Evolutionary conservation across 2,888 invertebrate species (phyloP).

Genomic region (Argyresthia albistria): DNA sequence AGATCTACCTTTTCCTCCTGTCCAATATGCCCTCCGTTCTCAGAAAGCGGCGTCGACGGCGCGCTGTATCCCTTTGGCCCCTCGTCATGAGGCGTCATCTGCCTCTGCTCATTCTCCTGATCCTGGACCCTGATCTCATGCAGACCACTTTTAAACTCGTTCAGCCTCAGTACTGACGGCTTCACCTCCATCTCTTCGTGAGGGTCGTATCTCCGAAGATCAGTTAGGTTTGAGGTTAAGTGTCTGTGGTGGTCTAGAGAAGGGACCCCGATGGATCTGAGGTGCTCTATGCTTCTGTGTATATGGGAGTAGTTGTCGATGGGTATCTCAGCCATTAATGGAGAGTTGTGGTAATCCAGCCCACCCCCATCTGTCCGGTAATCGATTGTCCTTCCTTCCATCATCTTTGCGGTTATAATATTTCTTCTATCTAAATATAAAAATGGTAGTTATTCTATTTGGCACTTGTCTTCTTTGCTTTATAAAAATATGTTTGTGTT

Average conservation of each 20-base stretch:
- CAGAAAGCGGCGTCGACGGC: conserved; percentile 63
- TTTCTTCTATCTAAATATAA: conserved; percentile 57
- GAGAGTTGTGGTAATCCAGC: conserved; percentile 77
- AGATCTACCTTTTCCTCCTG: conserved; percentile 61
- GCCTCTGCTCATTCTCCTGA: conserved; percentile 57
- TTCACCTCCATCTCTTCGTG: conserved; percentile 66
- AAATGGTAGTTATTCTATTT: conserved; percentile 41
- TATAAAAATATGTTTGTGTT: conserved; percentile 53
- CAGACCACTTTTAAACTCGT: conserved; percentile 59
- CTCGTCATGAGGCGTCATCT: conserved; percentile 61
- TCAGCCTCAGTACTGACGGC: conserved; percentile 63
- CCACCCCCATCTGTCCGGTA: conserved; percentile 73
- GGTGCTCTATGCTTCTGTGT: conserved; percentile 76
- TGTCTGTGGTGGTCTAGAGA: conserved; percentile 62
- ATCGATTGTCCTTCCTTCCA: conserved; percentile 70
- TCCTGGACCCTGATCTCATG: conserved; percentile 57
- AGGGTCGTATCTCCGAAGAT: conserved; percentile 61
- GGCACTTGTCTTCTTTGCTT: conserved; percentile 53
- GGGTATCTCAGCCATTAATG: conserved; percentile 78
- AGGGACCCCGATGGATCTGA: conserved; percentile 73
- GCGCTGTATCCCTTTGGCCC: conserved; percentile 66
- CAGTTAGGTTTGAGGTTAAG: conserved; percentile 57
- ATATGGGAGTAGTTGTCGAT: conserved; percentile 77
- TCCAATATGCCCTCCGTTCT: conserved; percentile 58
- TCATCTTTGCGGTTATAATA: conserved; percentile 50